Conservation (phyloP, 2,113 vertebrate genomes). For the Ailuropoda melanoleuca region DNA sequence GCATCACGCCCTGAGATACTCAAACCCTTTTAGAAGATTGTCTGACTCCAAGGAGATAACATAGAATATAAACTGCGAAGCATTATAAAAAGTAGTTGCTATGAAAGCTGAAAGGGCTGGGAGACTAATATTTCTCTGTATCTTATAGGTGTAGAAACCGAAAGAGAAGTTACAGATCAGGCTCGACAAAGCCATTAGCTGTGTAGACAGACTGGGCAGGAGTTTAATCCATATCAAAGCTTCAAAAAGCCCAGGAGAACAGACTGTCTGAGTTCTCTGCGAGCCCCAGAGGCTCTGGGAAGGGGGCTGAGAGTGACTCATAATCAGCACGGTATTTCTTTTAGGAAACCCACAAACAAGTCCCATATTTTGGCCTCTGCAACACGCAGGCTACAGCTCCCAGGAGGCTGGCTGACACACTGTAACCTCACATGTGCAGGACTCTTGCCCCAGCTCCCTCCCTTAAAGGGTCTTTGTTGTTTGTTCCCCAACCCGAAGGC, state of each 20-base stretch:
- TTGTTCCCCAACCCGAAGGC: constrained; percentile 2
- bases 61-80: background rate
- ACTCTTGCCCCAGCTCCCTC: background rate
- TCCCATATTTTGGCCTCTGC: background rate
- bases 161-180: constrained; percentile 2
- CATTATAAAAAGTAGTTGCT: background rate
- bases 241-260: background rate
- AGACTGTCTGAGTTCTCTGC: constrained; percentile 1
- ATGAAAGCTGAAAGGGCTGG: background rate
- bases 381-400: background rate
- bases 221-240: background rate
- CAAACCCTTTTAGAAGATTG: background rate
- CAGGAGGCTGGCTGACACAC: background rate
- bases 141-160: background rate
- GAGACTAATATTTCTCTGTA: background rate
- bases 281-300: background rate
- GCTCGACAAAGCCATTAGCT: background rate
- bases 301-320: constrained; percentile 10
- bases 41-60: background rate
- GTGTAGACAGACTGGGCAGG: background rate
- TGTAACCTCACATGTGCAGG: constrained; percentile 73
- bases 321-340: constrained; percentile 1
- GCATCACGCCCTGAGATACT: background rate
- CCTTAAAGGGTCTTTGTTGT: constrained; percentile 59
- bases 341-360: constrained; percentile 52